Conservation (phyloP, 2,888 invertebrate genomes). For the Caenorhabditis parvicauda region DNA sequence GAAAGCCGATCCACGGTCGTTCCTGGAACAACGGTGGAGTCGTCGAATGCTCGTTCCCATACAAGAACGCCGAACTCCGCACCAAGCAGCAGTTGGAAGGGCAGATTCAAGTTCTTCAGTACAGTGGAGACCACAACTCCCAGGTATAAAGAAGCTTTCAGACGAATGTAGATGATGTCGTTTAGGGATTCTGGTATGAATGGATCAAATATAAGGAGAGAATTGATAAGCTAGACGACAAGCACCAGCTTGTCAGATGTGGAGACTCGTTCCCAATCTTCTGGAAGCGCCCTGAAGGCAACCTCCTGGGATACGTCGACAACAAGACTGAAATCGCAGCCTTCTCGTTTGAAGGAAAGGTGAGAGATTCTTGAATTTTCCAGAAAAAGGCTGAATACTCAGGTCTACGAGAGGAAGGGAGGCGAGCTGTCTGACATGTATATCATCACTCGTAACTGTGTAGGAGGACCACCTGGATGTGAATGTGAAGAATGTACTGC, state of each 20-base stretch:
- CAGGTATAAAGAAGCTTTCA: conserved; percentile 5
- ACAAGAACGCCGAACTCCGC: conserved; percentile 44
- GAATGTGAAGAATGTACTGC: conserved; percentile 14
- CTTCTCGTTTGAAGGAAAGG: conserved; percentile 48
- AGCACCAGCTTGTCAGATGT: conserved; percentile 48
- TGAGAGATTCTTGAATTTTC: too few species aligned
- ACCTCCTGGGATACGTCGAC: conserved; percentile 45
- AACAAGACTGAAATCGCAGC: conserved; percentile 53
- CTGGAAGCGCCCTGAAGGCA: conserved; percentile 42
- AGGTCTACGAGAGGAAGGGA: conserved; percentile 27
- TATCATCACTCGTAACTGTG: conserved; percentile 50
- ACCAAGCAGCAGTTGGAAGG: conserved; percentile 49
- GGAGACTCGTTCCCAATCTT: conserved; percentile 58
- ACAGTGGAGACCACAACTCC: conserved; percentile 52
- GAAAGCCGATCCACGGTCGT: conserved; percentile 49
- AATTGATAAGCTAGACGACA: conserved; percentile 38
- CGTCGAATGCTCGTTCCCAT: conserved; percentile 54
- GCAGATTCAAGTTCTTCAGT: conserved; percentile 56
- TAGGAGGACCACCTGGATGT: conserved; percentile 39
- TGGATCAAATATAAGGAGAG: conserved; percentile 58
- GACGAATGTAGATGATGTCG: neutral
- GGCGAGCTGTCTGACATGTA: conserved; percentile 46
- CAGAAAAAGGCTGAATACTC: too few species aligned
- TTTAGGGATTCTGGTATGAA: conserved; percentile 48
- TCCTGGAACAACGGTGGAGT: conserved; percentile 54